phyloP scores from a whole-genome alignment of 2,888 invertebrate species.

The Erpobdella octoculata region DNA sequence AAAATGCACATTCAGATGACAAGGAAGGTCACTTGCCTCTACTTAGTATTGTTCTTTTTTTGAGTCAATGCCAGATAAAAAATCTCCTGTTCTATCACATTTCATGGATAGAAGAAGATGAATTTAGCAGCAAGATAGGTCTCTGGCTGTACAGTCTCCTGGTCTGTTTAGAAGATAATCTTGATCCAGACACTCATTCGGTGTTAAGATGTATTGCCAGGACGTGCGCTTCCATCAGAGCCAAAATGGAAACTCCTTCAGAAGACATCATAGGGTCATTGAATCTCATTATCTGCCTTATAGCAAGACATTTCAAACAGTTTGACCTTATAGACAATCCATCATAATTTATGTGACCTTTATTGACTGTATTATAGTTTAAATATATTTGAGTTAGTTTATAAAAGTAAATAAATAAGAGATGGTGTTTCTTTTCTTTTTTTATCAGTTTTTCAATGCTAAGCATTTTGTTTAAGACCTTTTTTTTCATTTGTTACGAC shows the following conservation, averaged over 20 bases:
- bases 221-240: conserved; percentile 55
- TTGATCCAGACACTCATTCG: conserved; percentile 63
- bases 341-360: neutral
- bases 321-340: conserved; percentile 62
- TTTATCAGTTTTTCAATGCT: no score
- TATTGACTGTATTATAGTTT: neutral
- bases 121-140: neutral
- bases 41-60: neutral
- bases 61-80: no score
- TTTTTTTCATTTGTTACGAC: no score
- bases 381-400: no score
- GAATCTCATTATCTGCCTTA: conserved; percentile 68
- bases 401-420: no score
- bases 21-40: neutral
- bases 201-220: conserved; percentile 62
- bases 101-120: neutral
- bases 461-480: no score
- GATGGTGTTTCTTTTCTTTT: no score
- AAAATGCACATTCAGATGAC: neutral
- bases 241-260: conserved; percentile 40
- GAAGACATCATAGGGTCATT: conserved; percentile 54
- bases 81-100: neutral
- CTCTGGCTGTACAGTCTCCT: conserved; percentile 67
- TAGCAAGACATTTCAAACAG: conserved; percentile 68
- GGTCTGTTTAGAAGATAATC: conserved; percentile 61